Percentiles rank a stretch among this genome's conserved stretches.
Evolutionary conservation across 2,888 invertebrate genomes (phyloP).

Genomic region (Eledone cirrhosa): DNA sequence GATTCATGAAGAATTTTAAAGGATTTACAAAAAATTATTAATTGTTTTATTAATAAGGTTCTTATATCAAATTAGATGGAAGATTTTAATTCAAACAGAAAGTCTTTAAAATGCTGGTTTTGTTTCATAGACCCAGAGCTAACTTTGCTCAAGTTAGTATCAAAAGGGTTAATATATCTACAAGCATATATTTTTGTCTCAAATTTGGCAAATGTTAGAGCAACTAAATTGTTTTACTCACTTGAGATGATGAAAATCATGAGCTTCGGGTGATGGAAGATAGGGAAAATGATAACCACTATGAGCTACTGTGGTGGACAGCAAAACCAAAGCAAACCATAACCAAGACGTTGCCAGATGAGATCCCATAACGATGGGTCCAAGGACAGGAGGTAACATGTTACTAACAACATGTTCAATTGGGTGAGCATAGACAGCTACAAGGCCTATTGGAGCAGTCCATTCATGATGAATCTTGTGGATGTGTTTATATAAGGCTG

Average conservation of each 20-base stretch:
- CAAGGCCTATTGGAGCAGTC: slow-evolving; percentile 86
- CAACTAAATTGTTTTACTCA: slow-evolving; percentile 47
- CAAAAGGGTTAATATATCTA: too few species aligned
- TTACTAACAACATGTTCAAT: slow-evolving; percentile 80
- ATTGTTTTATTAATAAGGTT: too few species aligned
- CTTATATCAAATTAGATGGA: too few species aligned
- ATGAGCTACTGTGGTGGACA: slow-evolving; percentile 83
- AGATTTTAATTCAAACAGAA: too few species aligned
- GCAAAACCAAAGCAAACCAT: slow-evolving; percentile 82
- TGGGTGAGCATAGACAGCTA: slow-evolving; percentile 83
- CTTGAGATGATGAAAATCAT: slow-evolving; percentile 88
- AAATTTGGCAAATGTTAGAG: too few species aligned
- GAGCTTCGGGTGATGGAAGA: slow-evolving; percentile 85
- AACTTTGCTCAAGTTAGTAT: too few species aligned
- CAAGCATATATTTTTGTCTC: too few species aligned
- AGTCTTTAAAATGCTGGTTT: too few species aligned
- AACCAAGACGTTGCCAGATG: slow-evolving; percentile 70
- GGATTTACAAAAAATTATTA: too few species aligned
- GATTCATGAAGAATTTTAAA: too few species aligned
- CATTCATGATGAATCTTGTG: slow-evolving; percentile 90
- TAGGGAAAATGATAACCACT: slow-evolving; percentile 87
- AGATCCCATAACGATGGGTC: slow-evolving; percentile 74
- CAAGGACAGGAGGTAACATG: slow-evolving; percentile 77
- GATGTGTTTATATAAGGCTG: slow-evolving; percentile 79
- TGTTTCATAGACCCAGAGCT: too few species aligned